Evolutionary conservation across 2,113 vertebrate species (phyloP).

Genomic region (Anarhynchus alexandrinus): DNA sequence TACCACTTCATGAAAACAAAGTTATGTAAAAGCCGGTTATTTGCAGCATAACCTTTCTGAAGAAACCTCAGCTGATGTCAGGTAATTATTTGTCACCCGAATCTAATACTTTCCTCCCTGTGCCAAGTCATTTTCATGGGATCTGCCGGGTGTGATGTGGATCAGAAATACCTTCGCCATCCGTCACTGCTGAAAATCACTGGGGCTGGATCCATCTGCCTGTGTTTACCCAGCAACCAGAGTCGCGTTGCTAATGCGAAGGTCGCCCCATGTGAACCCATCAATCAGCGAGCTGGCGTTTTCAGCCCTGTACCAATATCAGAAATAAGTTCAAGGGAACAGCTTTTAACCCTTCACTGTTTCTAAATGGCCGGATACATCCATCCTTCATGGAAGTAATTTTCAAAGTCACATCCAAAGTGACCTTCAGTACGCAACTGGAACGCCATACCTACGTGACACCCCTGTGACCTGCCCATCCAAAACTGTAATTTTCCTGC

Average conservation of each 20-base stretch:
- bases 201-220: slow-evolving; percentile 77
- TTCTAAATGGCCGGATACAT: not conserved
- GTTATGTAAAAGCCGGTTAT: slow-evolving; percentile 64
- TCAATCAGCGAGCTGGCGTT: slow-evolving; percentile 71
- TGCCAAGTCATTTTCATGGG: slow-evolving; percentile 80
- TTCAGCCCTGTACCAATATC: slow-evolving; percentile 22
- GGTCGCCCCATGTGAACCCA: slow-evolving; percentile 83
- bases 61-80: slow-evolving; percentile 78
- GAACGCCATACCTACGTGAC: fast-evolving
- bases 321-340: slow-evolving; percentile 3
- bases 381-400: not conserved
- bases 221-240: slow-evolving; percentile 87
- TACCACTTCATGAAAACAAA: slow-evolving; percentile 9
- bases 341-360: slow-evolving; percentile 20
- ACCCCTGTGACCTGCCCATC: not conserved
- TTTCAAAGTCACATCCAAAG: not conserved
- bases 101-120: slow-evolving; percentile 79
- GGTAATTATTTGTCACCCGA: slow-evolving; percentile 85
- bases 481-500: not conserved
- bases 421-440: not conserved
- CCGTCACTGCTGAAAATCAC: slow-evolving; percentile 75
- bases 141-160: slow-evolving; percentile 66
- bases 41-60: slow-evolving; percentile 78
- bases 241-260: slow-evolving; percentile 79
- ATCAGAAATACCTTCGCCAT: slow-evolving; percentile 68